Evolutionary conservation across 2,797 vertebrate species (phyloP), one percentile per base, ranked within the genome.

Genomic region (Acridotheres tristis): DNA sequence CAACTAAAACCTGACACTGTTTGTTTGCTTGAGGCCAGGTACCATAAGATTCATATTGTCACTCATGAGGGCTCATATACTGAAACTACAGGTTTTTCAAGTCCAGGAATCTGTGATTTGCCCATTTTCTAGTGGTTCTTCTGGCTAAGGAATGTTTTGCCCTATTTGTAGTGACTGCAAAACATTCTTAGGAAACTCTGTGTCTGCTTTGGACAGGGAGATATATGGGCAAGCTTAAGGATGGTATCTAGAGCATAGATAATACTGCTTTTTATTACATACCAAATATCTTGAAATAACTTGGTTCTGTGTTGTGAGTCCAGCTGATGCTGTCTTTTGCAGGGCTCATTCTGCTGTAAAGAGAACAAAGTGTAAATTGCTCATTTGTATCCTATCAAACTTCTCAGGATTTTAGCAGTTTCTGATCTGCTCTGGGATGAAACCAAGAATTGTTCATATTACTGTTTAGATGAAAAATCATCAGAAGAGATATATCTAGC

Each of bases 31-130:
- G 61, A 68, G 73, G 45, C 23, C 61, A 74, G 72, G 58, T 78
- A 78, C 74, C 5, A 0, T 72, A 50, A 65, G 62, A 55, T 8
- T 65, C 10, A 2, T 21, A 29, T 1, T 76, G 53, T 26, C 69
- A 59, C 23, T 67, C 29, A 4, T 19, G 42, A 76, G 36, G 32
- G 55, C 15, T 87, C 55, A 12, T 1, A 2, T 76, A 19, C 63
- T 86, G 26, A 90, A 86, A 69, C 19, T 69, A 65, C 62, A 71
- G 38, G 59, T 78, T 96, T 90, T 92, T 87, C 88, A 69, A n/a
- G 51, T 75, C 65, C 62, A 45, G 15, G 47, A 92, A n/a, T 34
- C 55, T 67, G 30, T 76, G 66, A 58, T 89, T 80, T 93, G 30
- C 66, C 73, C 20, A 3, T 84, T 92, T 95, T 84, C 66, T 40